Conservation (phyloP, 2,113 vertebrate genomes). For the Ptilonorhynchus violaceus region DNA sequence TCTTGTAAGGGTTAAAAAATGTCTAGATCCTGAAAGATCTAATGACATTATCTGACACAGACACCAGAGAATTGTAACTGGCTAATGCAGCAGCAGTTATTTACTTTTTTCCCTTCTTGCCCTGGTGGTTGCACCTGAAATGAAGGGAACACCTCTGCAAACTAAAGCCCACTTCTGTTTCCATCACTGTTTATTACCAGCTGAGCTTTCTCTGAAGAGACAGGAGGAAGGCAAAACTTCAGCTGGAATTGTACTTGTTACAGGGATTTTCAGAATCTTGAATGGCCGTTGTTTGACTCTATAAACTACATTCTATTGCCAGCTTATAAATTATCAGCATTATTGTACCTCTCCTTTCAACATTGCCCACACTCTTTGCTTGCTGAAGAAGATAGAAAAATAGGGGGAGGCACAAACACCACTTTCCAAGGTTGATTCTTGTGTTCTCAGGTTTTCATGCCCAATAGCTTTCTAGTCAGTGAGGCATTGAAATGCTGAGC, state of each 20-base stretch:
- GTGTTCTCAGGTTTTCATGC: not conserved
- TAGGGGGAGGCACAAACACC: not conserved
- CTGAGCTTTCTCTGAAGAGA: not conserved
- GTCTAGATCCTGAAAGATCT: not conserved
- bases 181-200: not conserved
- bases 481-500: not conserved
- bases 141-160: not conserved
- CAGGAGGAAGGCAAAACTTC: not conserved
- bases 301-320: not conserved
- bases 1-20: not conserved
- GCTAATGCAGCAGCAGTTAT: not conserved
- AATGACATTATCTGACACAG: not conserved
- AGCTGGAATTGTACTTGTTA: not conserved
- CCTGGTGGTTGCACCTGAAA: not conserved
- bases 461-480: not conserved
- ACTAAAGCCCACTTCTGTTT: not conserved
- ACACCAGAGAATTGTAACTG: not conserved
- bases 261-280: not conserved
- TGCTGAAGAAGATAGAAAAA: not conserved
- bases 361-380: not conserved
- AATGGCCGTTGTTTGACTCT: not conserved
- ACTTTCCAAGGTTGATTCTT: not conserved
- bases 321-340: not conserved
- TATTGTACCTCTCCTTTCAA: not conserved
- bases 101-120: not conserved